A percentile compares a stretch with the other conserved stretches of the same genome.
These are phyloP conservation scores for Elysia chlorotica DNA, from an alignment of 1,140 invertebrate species.

Conservation along the genomic window DNA sequence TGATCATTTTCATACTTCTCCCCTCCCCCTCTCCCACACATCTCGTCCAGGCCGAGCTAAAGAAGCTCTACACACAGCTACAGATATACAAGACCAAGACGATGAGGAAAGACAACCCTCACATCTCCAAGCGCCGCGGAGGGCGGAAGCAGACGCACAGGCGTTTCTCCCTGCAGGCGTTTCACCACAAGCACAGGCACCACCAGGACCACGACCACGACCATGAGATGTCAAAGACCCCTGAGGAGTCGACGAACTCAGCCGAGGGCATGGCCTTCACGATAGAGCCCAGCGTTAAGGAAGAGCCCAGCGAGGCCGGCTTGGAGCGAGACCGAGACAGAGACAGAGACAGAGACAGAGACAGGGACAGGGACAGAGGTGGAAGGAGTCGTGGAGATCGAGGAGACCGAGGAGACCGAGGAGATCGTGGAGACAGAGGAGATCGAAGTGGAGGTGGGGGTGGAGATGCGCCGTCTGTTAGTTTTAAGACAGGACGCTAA, in stretches of 20 bases:
- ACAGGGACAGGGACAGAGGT: too few relatives aligned
- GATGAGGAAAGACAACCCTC: slow-evolving; percentile 90
- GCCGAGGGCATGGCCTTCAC: slow-evolving; percentile 55
- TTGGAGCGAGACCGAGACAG: too few relatives aligned
- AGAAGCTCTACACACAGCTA: slow-evolving; percentile 88
- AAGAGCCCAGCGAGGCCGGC: slow-evolving; percentile 36
- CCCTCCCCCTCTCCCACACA: not conserved
- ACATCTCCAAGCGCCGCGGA: slow-evolving; percentile 89
- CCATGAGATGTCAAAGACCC: slow-evolving; percentile 62
- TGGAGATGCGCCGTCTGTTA: slow-evolving; percentile 46
- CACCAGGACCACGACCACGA: slow-evolving; percentile 56
- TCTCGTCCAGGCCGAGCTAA: slow-evolving; percentile 76
- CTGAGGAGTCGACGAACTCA: slow-evolving; percentile 64
- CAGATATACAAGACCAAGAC: slow-evolving; percentile 83
- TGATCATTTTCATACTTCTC: too few relatives aligned
- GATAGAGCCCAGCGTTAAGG: slow-evolving; percentile 39
- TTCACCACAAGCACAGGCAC: slow-evolving; percentile 62
- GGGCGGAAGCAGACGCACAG: slow-evolving; percentile 90
- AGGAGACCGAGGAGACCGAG: too few relatives aligned
- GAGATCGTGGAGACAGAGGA: too few relatives aligned
- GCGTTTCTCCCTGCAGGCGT: slow-evolving; percentile 79
- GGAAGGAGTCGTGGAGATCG: too few relatives aligned
- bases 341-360: too few relatives aligned
- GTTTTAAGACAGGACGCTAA: slow-evolving; percentile 49
- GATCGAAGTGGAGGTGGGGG: too few relatives aligned